These are phyloP conservation scores for Oriolus oriolus DNA, from an alignment of 2,113 vertebrate species.

Conservation along the genomic window DNA sequence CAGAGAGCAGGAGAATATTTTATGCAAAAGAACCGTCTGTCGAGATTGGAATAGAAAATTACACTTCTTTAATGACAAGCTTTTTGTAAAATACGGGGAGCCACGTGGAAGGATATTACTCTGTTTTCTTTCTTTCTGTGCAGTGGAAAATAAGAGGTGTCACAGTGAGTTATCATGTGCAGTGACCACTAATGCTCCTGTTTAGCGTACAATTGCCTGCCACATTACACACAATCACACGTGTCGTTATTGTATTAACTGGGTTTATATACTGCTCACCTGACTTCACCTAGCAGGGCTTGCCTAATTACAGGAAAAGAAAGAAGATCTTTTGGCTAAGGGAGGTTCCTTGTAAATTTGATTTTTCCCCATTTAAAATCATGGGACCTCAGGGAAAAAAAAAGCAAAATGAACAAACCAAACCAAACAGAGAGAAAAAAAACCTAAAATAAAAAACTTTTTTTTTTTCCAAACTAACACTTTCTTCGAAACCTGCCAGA, in stretches of 20 bases:
- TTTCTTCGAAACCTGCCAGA: background rate
- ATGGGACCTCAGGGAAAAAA: background rate
- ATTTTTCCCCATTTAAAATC: background rate
- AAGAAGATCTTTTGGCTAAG: background rate
- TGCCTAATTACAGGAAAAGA: background rate
- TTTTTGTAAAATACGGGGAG: constrained; percentile 55
- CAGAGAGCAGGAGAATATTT: constrained; percentile 49
- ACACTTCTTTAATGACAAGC: constrained; percentile 21
- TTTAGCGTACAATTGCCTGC: constrained; percentile 43
- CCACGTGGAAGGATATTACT: background rate
- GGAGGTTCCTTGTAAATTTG: background rate
- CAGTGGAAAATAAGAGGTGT: constrained; percentile 54
- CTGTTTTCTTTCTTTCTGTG: constrained; percentile 42
- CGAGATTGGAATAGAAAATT: constrained; percentile 46
- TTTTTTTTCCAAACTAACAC: background rate
- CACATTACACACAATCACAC: constrained; percentile 38
- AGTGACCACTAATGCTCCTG: constrained; percentile 37
- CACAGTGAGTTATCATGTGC: constrained; percentile 66
- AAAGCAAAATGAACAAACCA: background rate
- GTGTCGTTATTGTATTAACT: constrained; percentile 28
- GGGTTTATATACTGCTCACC: constrained; percentile 25
- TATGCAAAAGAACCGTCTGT: constrained; percentile 46
- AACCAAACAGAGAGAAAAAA: background rate
- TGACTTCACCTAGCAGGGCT: constrained; percentile 19
- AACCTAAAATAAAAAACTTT: too few species aligned